Evolutionary conservation across 2,888 invertebrate species (phyloP).

Genomic region (Chorisops tibialis): DNA sequence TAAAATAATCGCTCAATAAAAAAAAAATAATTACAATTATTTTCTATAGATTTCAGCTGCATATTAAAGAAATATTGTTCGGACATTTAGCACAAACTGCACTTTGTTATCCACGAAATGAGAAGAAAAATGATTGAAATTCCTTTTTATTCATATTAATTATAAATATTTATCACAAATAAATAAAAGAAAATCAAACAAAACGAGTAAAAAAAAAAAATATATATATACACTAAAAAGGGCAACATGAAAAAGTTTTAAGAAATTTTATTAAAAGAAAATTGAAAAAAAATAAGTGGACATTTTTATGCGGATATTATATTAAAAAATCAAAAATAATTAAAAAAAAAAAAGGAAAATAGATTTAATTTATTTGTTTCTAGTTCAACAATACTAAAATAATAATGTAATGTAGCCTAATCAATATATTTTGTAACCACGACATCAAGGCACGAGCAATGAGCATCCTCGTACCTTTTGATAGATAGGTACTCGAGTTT

Average conservation of each 20-base stretch:
- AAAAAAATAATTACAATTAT: too few species aligned
- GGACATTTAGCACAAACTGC: slow-evolving; percentile 35
- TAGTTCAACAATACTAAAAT: too few species aligned
- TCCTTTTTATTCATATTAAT: slow-evolving; percentile 22
- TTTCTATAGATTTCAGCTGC: not conserved
- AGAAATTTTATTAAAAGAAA: slow-evolving; percentile 10
- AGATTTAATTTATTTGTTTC: too few species aligned
- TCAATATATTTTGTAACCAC: too few species aligned
- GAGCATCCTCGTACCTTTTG: too few species aligned
- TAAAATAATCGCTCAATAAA: too few species aligned
- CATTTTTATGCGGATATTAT: slow-evolving; percentile 7
- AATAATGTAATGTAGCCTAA: too few species aligned
- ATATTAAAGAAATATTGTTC: slow-evolving; percentile 14
- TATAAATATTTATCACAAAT: slow-evolving; percentile 21
- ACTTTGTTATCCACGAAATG: slow-evolving; percentile 19
- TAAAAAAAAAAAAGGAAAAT: too few species aligned
- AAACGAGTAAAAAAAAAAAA: slow-evolving; percentile 8
- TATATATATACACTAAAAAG: not conserved
- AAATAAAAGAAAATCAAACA: slow-evolving; percentile 9
- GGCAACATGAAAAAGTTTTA: slow-evolving; percentile 33
- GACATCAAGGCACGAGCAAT: too few species aligned
- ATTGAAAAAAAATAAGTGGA: slow-evolving; percentile 31
- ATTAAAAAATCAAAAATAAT: too few species aligned
- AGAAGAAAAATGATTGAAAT: slow-evolving; percentile 20
- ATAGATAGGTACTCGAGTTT: too few species aligned